Evolutionary conservation across 92 coral and sea anemone species (phyloP).

Genomic region (Parazoanthus swiftii): DNA sequence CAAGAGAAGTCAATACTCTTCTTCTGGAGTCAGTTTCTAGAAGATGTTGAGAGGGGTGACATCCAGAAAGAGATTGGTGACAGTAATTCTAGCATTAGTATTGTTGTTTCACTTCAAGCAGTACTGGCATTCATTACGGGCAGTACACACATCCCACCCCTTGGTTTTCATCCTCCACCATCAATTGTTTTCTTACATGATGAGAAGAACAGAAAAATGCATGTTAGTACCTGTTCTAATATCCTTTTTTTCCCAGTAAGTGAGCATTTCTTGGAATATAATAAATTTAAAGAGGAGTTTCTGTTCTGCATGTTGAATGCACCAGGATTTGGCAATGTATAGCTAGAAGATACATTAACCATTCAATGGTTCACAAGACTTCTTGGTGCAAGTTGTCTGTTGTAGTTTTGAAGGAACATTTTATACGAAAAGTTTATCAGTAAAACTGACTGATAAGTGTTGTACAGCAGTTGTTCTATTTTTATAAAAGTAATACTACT

Average conservation of each 20-base stretch:
- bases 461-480: conserved; percentile 19
- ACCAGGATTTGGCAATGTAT: conserved; percentile 37
- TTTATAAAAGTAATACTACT: neutral
- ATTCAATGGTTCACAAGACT: conserved; percentile 28
- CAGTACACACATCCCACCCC: conserved; percentile 46
- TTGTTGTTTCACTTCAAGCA: conserved; percentile 43
- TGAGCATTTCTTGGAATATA: conserved; percentile 37
- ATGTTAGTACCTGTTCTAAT: conserved; percentile 39
- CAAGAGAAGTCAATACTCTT: conserved; percentile 54
- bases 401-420: conserved; percentile 23
- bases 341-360: conserved; percentile 27
- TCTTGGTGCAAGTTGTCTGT: conserved; percentile 31
- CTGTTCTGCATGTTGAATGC: conserved; percentile 41
- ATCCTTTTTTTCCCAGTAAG: conserved; percentile 31
- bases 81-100: conserved; percentile 25
- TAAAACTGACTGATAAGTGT: conserved; percentile 25
- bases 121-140: conserved; percentile 45
- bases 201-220: conserved; percentile 33
- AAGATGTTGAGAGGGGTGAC: conserved; percentile 58
- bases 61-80: conserved; percentile 30
- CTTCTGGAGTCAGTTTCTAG: conserved; percentile 55
- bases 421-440: conserved; percentile 15
- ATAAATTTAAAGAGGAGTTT: conserved; percentile 39
- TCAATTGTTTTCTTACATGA: conserved; percentile 37
- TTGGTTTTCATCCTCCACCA: conserved; percentile 50